phyloP scores from a whole-genome alignment of 2,888 invertebrate genomes.

The Sesia bembeciformis region DNA sequence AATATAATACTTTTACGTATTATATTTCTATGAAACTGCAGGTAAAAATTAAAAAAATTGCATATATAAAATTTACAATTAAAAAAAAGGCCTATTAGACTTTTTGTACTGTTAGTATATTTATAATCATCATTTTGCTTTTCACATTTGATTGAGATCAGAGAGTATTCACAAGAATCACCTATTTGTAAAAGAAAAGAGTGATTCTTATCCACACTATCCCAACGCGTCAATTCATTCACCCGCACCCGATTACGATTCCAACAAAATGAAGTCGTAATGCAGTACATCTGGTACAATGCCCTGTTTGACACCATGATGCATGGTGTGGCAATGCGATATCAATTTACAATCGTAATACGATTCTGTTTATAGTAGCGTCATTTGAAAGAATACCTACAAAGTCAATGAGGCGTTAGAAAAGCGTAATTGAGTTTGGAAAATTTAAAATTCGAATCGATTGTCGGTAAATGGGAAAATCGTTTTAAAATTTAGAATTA shows the following conservation, averaged over 20 bases:
- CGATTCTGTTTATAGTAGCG: conserved; percentile 41
- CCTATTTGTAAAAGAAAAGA: too few relatives aligned
- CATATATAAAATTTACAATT: background rate
- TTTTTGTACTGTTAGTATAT: too few relatives aligned
- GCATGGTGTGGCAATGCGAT: conserved; percentile 42
- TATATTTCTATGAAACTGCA: background rate
- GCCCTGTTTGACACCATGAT: conserved; percentile 54
- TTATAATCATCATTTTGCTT: too few relatives aligned
- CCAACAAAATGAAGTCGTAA: conserved; percentile 65
- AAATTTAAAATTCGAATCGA: too few relatives aligned
- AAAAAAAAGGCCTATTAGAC: background rate
- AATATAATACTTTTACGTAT: background rate
- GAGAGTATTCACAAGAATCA: too few relatives aligned
- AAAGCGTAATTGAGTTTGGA: conserved; percentile 5
- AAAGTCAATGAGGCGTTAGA: conserved; percentile 34
- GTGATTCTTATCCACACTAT: conserved; percentile 20
- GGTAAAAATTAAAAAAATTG: background rate
- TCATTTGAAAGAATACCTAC: conserved; percentile 17
- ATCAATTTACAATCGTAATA: conserved; percentile 43
- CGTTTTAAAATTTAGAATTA: too few relatives aligned
- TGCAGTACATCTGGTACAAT: conserved; percentile 67
- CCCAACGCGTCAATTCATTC: conserved; percentile 10
- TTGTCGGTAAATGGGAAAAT: too few relatives aligned
- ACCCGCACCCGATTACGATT: conserved; percentile 52
- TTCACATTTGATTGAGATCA: too few relatives aligned